Base-by-base conservation (phyloP, 2,888 invertebrate species). In the Synergus gifuensis region DNA sequence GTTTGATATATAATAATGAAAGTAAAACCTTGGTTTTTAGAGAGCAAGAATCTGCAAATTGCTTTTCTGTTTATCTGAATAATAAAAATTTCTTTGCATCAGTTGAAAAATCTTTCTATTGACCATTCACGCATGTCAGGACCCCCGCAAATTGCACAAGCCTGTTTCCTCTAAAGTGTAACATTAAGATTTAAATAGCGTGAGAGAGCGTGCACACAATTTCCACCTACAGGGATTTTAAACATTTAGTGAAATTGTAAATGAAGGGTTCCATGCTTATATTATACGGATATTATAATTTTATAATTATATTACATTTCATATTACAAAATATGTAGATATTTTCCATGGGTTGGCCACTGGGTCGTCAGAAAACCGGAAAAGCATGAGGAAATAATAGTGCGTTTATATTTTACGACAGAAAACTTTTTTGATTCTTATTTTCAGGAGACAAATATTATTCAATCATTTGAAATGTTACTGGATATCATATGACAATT, bases 131-230 rank as follows among this genome's bases (percentile, higher is more conserved):
- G 60, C 60, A 60, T 60, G 60, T 60, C 60, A 4, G 60, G 18
- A 60, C 60, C 60, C 60, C 60, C 60, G 60, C 60, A 60, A 60
- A 1, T 60, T 60, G 14, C 60, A 28, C 22, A 60, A 60, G 60
- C 1, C 18, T 12, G 18, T 60, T 60, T 11, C 60, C 22, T 18
- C 12, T 60, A 60, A 18, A 60, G 60, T 60, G 11, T 60, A 60
- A 22, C 60, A 60, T 60, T 60, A 60, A 60, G 18, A 60, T 22
- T 60, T 22, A 60, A 60, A 60, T 60, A 60, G 60, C 60, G 60
- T 60, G 60, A 60, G 60, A 60, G 60, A 60, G 14, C 60, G 22
- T 60, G 60, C 60, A 18, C 12, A 60, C 60, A 60, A 5, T 60
- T 28, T 22, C 60, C 60, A 22, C 60, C 60, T 60, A 60, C 60